These are phyloP conservation scores for Electrophaes corylata DNA, from an alignment of 2,888 invertebrate genomes.

Conservation along the genomic window DNA sequence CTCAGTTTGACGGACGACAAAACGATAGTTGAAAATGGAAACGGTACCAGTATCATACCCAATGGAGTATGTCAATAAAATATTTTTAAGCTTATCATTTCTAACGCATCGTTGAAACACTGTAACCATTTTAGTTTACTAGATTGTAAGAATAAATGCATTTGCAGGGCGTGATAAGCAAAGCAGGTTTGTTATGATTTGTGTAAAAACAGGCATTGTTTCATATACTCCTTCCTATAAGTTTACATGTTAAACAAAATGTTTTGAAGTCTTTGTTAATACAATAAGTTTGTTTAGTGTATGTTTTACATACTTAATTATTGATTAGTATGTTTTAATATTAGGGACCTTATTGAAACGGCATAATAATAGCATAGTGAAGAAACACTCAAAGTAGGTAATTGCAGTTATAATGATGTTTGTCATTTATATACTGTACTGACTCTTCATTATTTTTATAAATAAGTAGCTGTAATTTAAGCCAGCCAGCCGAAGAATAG, in stretches of 20 bases:
- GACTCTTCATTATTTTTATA: constrained; percentile 1
- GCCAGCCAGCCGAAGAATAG: no score
- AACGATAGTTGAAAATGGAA: constrained; percentile 69
- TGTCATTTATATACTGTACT: constrained; percentile 5
- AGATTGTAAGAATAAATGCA: constrained; percentile 12
- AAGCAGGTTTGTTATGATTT: background rate
- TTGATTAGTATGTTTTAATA: background rate
- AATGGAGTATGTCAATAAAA: constrained; percentile 46
- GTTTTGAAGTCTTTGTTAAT: background rate
- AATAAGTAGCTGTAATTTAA: no score
- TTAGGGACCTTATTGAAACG: constrained; percentile 6
- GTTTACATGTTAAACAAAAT: background rate
- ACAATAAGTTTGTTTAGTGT: background rate
- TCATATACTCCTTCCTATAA: background rate
- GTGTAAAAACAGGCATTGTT: background rate
- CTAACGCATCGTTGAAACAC: constrained; percentile 20
- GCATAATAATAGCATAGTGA: constrained; percentile 21
- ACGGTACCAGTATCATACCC: constrained; percentile 34
- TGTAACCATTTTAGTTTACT: background rate
- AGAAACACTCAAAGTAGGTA: background rate
- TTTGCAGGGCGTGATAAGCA: constrained; percentile 11
- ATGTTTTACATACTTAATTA: background rate
- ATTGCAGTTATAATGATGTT: constrained; percentile 4
- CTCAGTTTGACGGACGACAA: constrained; percentile 70
- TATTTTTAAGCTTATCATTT: background rate